Base-by-base conservation (phyloP, 2,888 invertebrate species). In the Xestia sexstrigata region DNA sequence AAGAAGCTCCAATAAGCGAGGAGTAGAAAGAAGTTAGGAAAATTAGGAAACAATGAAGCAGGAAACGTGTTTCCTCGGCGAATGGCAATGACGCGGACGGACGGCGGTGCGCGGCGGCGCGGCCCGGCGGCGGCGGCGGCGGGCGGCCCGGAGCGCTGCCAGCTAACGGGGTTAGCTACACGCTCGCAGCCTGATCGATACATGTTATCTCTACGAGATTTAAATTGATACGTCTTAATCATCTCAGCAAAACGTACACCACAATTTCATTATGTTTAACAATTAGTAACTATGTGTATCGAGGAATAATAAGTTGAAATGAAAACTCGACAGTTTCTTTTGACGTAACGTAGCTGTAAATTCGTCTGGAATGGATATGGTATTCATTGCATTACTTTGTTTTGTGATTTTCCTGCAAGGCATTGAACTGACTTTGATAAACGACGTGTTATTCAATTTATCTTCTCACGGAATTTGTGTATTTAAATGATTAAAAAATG, bases 41-140 rank as follows among this genome's bases (percentile, higher is more conserved):
- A 95, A 95, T 95, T 94, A 94, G 93, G 92, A 93, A 94, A 95
- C 95, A 95, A 95, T 94, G 93, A 92, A 93, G 91, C 94, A 94
- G 94, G 94, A 95, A 95, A 94, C 93, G 93, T 93, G 93, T 93
- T 94, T 93, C 91, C 91, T 92, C 89, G 86, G 89, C 88, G 90
- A 91, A 91, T 85, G 90, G 90, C 89, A 87, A 90, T 88, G 89
- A 90, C 83, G 88, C 88, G 88, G 74, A 82, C 82, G 82, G 82
- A 78, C 76, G 86, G 83, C 81, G 81, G 74, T 11, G 72, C 71
- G 82, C 76, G 70, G 74, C 82, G 68, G 42, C 67, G 81, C 71
- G 75, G 79, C 79, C 74, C 78, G 81, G 77, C 75, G 67, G 63
- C 66, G 79, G 63, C 66, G n/a, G n/a, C n/a, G n/a, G n/a, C n/a